A percentile compares a stretch with the other conserved stretches of the same genome.
phyloP scores from a whole-genome alignment of 1,140 invertebrate species.

The Polypedilum vanderplanki region DNA sequence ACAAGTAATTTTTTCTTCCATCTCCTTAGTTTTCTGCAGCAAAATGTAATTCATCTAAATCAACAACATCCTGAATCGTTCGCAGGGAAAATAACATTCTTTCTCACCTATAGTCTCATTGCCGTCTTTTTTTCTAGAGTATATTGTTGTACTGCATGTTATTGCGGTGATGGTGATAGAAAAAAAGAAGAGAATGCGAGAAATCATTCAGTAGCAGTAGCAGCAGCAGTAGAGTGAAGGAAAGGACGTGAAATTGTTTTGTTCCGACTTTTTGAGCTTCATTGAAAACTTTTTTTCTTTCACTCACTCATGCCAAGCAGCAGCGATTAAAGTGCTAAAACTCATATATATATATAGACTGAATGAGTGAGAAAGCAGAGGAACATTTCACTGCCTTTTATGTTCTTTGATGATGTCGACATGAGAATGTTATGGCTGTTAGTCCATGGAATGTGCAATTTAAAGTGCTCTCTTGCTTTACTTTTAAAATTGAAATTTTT shows the following conservation, averaged over 20 bases:
- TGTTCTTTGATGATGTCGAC: background rate
- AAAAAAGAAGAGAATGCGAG: no score
- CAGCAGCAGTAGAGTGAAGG: background rate
- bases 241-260: background rate
- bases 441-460: background rate
- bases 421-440: constrained; percentile 6
- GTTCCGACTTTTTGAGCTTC: background rate
- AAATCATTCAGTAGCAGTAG: constrained; percentile 11
- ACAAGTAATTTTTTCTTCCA: background rate
- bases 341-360: background rate
- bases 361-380: background rate
- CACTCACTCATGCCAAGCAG: background rate
- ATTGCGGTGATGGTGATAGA: no score
- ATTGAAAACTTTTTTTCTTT: background rate
- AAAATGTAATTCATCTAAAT: constrained; percentile 8
- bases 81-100: background rate
- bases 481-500: no score
- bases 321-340: constrained; percentile 5
- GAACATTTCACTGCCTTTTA: background rate
- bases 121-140: background rate
- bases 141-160: no score
- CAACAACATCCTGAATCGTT: background rate
- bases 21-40: background rate
- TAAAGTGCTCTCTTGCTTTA: background rate
- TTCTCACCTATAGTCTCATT: background rate